These are phyloP conservation scores for Spondyliosoma cantharus DNA, from an alignment of 2,797 vertebrate genomes.

Conservation along the genomic window DNA sequence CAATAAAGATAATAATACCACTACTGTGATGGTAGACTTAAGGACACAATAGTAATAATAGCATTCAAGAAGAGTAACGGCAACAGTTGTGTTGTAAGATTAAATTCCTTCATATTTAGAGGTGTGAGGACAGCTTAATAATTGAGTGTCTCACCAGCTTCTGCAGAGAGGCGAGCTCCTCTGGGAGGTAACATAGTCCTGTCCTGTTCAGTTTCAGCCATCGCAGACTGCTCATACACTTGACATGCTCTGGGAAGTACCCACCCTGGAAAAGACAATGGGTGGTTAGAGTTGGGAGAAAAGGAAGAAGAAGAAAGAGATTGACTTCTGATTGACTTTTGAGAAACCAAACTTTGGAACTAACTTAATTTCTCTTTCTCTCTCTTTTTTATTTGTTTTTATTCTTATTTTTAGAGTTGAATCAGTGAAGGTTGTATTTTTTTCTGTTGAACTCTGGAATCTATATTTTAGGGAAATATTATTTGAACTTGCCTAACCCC, in stretches of 20 bases:
- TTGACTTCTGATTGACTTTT: background rate
- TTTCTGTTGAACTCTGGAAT: too few relatives aligned
- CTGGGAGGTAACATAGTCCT: slow-evolving; percentile 96
- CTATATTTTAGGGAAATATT: too few relatives aligned
- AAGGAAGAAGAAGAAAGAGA: too few relatives aligned
- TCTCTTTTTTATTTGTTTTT: too few relatives aligned
- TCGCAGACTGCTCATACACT: slow-evolving; percentile 96
- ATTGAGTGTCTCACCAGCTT: slow-evolving; percentile 89
- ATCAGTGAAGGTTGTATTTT: too few relatives aligned
- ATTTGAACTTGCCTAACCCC: too few relatives aligned
- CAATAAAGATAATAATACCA: background rate
- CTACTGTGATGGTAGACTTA: too few relatives aligned
- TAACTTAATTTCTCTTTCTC: too few relatives aligned
- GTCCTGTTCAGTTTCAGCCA: slow-evolving; percentile 98
- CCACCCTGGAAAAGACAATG: slow-evolving; percentile 86
- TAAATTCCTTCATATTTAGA: background rate
- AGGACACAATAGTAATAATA: background rate
- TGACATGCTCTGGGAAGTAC: slow-evolving; percentile 97
- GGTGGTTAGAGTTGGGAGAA: background rate
- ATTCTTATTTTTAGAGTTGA: too few relatives aligned
- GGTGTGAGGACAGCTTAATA: background rate
- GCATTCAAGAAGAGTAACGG: background rate
- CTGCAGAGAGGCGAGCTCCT: slow-evolving; percentile 95
- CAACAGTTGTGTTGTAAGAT: background rate
- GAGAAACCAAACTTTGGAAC: too few relatives aligned